phyloP scores from a whole-genome alignment of 2,797 vertebrate species.

The Babyrousa celebensis region DNA sequence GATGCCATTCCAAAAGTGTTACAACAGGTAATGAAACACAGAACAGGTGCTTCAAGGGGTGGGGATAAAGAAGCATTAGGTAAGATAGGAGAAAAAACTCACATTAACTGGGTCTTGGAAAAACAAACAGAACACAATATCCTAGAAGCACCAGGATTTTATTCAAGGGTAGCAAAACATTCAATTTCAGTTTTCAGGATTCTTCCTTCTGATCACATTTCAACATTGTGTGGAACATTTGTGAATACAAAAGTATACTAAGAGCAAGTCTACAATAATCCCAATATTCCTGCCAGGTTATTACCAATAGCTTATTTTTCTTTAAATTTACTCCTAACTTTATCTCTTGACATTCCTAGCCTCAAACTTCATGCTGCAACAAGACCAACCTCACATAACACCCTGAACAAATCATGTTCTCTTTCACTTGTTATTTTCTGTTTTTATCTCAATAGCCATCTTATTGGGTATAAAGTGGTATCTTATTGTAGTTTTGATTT shows the following conservation, averaged over 20 bases:
- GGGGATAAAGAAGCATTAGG: neutral
- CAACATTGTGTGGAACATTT: slow-evolving; percentile 36
- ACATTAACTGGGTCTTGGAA: slow-evolving; percentile 34
- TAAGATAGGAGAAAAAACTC: slow-evolving; percentile 14
- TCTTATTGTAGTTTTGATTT: neutral
- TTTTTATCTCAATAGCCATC: neutral
- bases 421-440: neutral
- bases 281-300: neutral
- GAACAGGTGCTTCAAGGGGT: neutral
- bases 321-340: slow-evolving; percentile 45
- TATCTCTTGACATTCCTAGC: slow-evolving; percentile 35
- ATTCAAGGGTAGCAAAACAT: slow-evolving; percentile 57
- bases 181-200: slow-evolving; percentile 56
- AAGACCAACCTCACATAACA: neutral
- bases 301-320: slow-evolving; percentile 34
- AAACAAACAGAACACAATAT: slow-evolving; percentile 49
- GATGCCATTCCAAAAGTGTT: neutral
- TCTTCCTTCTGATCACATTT: slow-evolving; percentile 53
- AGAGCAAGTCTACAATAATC: slow-evolving; percentile 49
- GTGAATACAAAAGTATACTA: slow-evolving; percentile 5
- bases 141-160: slow-evolving; percentile 7
- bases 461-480: neutral
- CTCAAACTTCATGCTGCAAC: slow-evolving; percentile 34
- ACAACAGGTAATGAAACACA: slow-evolving; percentile 15
- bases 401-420: neutral